Evolutionary conservation across 2,888 invertebrate species (phyloP), one percentile per base, ranked within the genome.

Genomic region (Lithosia quadra): DNA sequence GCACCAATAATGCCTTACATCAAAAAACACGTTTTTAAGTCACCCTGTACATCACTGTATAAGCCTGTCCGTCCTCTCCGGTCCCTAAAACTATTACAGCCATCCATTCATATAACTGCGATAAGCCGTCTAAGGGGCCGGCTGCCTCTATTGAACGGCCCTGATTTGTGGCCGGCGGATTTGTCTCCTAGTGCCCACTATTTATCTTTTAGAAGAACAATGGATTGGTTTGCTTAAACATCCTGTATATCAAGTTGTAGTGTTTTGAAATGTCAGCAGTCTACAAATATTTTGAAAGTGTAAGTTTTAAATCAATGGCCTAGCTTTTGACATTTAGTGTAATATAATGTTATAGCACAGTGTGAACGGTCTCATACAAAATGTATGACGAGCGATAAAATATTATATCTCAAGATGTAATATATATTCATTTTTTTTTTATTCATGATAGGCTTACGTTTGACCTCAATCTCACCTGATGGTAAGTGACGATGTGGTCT

Each of bases 21-120:
- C 18, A 49, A 49, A 49, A 49, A n/a, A n/a, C n/a, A 49, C 49
- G 49, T 49, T 49, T 49, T 49, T 49, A n/a, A 49, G 49, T 49
- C 49, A 49, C n/a, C 49, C 49, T 56, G 24, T 24, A 21, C 24
- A 56, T 56, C 24, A n/a, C 65, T 53, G 53, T 43, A 33, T 69
- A 61, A 39, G 22, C 57, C 63, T 18, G 9, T 55, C 10, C 53
- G 13, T 62, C 34, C 21, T 34, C 59, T 21, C 21, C 10, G 15
- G 36, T 53, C 57, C 24, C 62, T n/a, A 62, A 78, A 79, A 77
- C 78, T 76, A 79, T 79, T 75, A 73, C 72, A 63, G 73, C 72
- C 72, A 77, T 82, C 73, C 79, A 83, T 84, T 82, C 76, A 81
- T 83, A 82, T 79, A 76, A 79, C 74, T 68, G 68, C 70, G 74